Evolutionary conservation across 1,140 invertebrate genomes (phyloP).

Genomic region (Holcopasites calliopsidis): DNA sequence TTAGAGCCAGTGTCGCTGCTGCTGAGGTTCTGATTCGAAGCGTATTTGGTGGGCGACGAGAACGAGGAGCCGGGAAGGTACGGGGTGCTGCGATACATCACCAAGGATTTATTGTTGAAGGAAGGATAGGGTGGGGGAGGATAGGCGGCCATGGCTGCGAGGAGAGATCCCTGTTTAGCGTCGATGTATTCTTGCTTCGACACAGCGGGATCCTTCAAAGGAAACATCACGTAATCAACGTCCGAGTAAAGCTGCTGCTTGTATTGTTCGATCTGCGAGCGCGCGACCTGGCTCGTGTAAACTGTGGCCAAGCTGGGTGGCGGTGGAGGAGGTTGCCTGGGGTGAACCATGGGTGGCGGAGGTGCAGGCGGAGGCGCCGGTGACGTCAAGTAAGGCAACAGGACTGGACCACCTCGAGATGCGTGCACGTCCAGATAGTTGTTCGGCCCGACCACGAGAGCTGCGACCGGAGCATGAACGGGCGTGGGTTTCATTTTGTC

Average conservation of each 20-base stretch:
- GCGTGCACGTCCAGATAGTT: constrained; percentile 86
- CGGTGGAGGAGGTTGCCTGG: constrained; percentile 77
- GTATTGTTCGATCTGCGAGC: constrained; percentile 90
- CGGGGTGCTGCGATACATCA: constrained; percentile 90
- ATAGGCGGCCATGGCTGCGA: constrained; percentile 82
- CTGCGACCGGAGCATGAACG: constrained; percentile 75
- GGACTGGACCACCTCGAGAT: constrained; percentile 81
- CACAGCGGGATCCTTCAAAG: constrained; percentile 91
- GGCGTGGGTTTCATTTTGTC: constrained; percentile 81
- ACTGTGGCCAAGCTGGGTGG: constrained; percentile 82
- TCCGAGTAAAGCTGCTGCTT: constrained; percentile 93
- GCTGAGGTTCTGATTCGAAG: constrained; percentile 87
- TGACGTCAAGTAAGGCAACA: constrained; percentile 83
- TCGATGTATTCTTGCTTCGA: constrained; percentile 94
- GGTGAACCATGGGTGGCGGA: constrained; percentile 77
- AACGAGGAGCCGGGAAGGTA: constrained; percentile 84
- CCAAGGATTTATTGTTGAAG: constrained; percentile 81
- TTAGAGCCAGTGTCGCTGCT: constrained; percentile 67
- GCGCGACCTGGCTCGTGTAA: constrained; percentile 85
- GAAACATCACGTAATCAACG: constrained; percentile 94
- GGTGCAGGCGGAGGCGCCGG: constrained; percentile 77
- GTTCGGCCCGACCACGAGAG: constrained; percentile 83
- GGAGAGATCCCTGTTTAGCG: constrained; percentile 87
- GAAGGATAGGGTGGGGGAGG: constrained; percentile 81
- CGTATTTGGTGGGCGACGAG: constrained; percentile 84